Conservation (phyloP, 2,113 vertebrate species). For the Hippocampus abdominalis region DNA sequence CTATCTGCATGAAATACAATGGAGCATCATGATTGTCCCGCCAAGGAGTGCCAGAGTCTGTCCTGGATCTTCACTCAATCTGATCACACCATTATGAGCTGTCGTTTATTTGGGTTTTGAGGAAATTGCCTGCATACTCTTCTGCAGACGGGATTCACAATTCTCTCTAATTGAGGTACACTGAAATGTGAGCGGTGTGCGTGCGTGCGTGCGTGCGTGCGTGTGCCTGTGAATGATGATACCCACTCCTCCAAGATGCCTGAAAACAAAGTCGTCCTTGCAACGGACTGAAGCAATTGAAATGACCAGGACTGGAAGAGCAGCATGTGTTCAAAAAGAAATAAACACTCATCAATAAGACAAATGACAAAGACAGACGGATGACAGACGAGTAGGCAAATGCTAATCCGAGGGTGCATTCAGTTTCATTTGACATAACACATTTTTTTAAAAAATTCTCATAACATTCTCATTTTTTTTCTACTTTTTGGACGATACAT, state of each 20-base stretch:
- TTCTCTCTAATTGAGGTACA: slow-evolving; percentile 65
- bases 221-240: neutral
- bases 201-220: neutral
- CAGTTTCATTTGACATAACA: too few relatives aligned
- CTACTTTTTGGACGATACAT: too few relatives aligned
- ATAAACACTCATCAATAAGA: neutral
- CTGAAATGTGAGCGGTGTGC: slow-evolving; percentile 38
- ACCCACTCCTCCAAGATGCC: neutral
- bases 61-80: slow-evolving; percentile 7
- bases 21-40: neutral
- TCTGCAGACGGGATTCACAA: slow-evolving; percentile 39
- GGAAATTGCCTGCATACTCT: slow-evolving; percentile 32
- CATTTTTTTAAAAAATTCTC: too few relatives aligned
- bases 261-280: slow-evolving; percentile 12
- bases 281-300: neutral
- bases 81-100: slow-evolving; percentile 21
- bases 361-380: neutral
- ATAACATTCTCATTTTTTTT: too few relatives aligned
- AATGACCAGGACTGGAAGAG: neutral
- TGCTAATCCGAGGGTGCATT: neutral
- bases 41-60: neutral
- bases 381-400: neutral
- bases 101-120: slow-evolving; percentile 26
- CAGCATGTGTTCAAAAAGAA: neutral
- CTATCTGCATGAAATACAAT: neutral